Evolutionary conservation across 2,797 vertebrate species (phyloP), one percentile per base, ranked within the genome.

Genomic region (Taenioides sp.): DNA sequence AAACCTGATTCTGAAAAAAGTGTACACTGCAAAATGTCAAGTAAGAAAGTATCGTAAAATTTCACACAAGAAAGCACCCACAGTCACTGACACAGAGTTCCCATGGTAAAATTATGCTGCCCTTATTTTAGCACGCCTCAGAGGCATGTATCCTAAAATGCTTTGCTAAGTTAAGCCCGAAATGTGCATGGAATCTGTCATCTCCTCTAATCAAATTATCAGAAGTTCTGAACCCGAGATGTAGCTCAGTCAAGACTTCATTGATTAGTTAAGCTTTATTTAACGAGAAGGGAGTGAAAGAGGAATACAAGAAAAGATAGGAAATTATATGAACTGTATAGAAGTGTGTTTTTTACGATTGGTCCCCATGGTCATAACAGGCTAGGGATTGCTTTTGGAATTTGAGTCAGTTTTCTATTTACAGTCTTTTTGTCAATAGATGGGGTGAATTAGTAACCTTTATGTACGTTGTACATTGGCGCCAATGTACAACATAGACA

Each of bases 61-160:
- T 27, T 25, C 57, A 28, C 22, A 57, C 12, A 27, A 59, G n/a
- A 17, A 0, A 18, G 57, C 54, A 5, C 22, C 10, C 54, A 3
- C 57, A 28, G 14, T 59, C 25, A 59, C 57, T 55, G 20, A 25
- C 23, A 59, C 57, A 79, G 76, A 70, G 72, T 86, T 86, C 84
- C 80, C 86, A 84, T 82, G 85, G 79, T 81, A 76, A 81, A 80
- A 81, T 86, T 83, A 75, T 59, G 40, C 72, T 81, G 85, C 75
- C 71, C 78, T 66, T 62, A 66, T 86, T 87, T 88, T 83, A 80
- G 65, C 70, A 76, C 59, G 75, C 73, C 81, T 77, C 72, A 0
- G 9, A 77, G 73, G 58, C 82, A 81, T 77, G 64, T 76, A 78
- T 83, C 54, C 68, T 60, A 67, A 84, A 82, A 81, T 16, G 65